A percentile compares a stretch with the other conserved stretches of the same genome.
These are phyloP conservation scores for Meta bourneti DNA, from an alignment of 2,888 invertebrate species.

Conservation along the genomic window DNA sequence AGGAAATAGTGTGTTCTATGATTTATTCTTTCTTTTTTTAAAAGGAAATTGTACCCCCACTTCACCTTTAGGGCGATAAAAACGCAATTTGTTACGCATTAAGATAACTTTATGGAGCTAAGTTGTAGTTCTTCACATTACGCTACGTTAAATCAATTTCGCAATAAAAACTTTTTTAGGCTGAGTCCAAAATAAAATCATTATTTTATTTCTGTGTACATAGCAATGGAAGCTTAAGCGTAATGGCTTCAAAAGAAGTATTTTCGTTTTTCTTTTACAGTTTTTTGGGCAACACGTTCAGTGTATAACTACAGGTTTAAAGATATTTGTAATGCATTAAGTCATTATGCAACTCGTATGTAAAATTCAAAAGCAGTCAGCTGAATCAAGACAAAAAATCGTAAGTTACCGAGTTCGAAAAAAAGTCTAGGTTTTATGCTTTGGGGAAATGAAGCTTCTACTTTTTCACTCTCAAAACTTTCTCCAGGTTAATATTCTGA, in stretches of 20 bases:
- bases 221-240: background rate
- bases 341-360: background rate
- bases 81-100: conserved; percentile 28
- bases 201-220: background rate
- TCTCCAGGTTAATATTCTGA: background rate
- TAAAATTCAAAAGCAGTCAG: background rate
- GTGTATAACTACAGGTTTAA: background rate
- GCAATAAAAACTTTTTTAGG: background rate
- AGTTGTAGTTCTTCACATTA: background rate
- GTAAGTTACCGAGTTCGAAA: background rate
- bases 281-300: background rate
- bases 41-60: conserved; percentile 3
- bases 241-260: background rate
- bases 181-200: background rate
- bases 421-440: background rate
- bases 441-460: background rate
- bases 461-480: background rate
- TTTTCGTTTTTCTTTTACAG: no score
- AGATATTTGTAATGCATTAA: background rate
- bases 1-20: conserved; percentile 31
- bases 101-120: background rate
- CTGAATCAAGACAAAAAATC: background rate
- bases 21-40: background rate
- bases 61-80: conserved; percentile 25
- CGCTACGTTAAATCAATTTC: background rate